Percentiles rank a stretch among this genome's conserved stretches.
These are phyloP conservation scores for Oreochromis aureus DNA, from an alignment of 2,113 vertebrate genomes.

Conservation along the genomic window DNA sequence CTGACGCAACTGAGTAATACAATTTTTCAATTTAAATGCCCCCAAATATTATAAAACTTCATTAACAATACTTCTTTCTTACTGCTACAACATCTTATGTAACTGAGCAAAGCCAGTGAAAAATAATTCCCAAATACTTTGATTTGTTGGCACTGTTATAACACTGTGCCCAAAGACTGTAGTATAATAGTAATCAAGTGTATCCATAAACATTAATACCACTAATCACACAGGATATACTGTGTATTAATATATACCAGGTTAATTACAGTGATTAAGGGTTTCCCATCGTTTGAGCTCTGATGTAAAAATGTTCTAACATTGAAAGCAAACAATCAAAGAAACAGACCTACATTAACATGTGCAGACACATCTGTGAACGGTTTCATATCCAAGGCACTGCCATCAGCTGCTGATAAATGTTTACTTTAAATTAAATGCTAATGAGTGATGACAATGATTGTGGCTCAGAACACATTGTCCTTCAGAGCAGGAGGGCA, in stretches of 20 bases:
- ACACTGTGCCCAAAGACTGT: background rate
- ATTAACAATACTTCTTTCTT: background rate
- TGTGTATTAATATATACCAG: background rate
- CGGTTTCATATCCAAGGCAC: background rate
- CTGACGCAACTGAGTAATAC: background rate
- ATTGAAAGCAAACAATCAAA: background rate
- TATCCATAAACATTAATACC: background rate
- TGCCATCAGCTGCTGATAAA: background rate
- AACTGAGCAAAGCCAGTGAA: background rate
- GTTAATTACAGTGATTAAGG: background rate
- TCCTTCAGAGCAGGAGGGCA: background rate
- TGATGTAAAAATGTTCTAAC: background rate
- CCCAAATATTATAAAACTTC: background rate
- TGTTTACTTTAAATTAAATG: background rate
- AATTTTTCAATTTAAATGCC: background rate
- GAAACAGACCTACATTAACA: background rate
- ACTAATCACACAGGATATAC: background rate
- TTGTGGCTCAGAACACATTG: background rate
- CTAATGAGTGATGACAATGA: constrained; percentile 1
- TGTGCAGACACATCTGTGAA: background rate
- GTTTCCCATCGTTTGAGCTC: background rate
- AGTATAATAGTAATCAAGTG: background rate
- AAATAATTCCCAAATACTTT: background rate
- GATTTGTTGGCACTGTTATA: background rate
- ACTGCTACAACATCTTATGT: background rate